These are phyloP conservation scores for Arctopsyche grandis DNA, from an alignment of 1,140 invertebrate species.

Conservation along the genomic window DNA sequence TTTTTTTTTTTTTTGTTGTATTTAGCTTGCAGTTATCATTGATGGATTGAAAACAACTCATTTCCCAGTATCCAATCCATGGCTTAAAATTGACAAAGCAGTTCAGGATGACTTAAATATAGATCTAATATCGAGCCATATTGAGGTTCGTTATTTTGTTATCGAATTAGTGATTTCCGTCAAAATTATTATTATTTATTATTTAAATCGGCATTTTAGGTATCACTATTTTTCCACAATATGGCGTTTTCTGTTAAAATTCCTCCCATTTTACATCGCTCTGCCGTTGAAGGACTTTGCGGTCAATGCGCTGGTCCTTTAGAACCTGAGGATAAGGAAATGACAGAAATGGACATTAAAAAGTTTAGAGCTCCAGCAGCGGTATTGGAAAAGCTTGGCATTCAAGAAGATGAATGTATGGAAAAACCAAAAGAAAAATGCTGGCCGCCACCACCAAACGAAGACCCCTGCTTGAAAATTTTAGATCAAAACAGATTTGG, in stretches of 20 bases:
- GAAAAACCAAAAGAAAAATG: constrained; percentile 65
- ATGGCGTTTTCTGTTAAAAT: constrained; percentile 72
- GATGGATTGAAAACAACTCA: constrained; percentile 62
- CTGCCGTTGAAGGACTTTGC: constrained; percentile 80
- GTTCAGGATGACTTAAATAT: constrained; percentile 65
- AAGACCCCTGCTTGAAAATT: constrained; percentile 74
- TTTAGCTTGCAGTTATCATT: constrained; percentile 58
- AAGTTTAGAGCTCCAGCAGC: constrained; percentile 71
- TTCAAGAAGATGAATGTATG: constrained; percentile 57
- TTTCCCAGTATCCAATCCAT: constrained; percentile 66
- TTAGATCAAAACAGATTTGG: constrained; percentile 73
- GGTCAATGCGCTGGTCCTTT: constrained; percentile 76
- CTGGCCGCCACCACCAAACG: constrained; percentile 64
- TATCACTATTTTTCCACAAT: constrained; percentile 55
- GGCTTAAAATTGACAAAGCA: constrained; percentile 63
- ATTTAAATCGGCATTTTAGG: constrained; percentile 5
- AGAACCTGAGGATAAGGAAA: constrained; percentile 63
- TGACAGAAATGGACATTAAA: constrained; percentile 57
- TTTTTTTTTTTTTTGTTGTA: constrained; percentile 41
- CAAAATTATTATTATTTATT: constrained; percentile 7
- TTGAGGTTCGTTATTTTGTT: not conserved
- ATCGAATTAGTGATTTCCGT: not conserved
- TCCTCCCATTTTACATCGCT: constrained; percentile 78
- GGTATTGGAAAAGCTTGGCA: constrained; percentile 56
- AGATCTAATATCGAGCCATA: constrained; percentile 62